Percentiles rank a stretch among this genome's conserved stretches.
phyloP scores from a whole-genome alignment of 2,888 invertebrate species.

The Podotricha telesiphe region DNA sequence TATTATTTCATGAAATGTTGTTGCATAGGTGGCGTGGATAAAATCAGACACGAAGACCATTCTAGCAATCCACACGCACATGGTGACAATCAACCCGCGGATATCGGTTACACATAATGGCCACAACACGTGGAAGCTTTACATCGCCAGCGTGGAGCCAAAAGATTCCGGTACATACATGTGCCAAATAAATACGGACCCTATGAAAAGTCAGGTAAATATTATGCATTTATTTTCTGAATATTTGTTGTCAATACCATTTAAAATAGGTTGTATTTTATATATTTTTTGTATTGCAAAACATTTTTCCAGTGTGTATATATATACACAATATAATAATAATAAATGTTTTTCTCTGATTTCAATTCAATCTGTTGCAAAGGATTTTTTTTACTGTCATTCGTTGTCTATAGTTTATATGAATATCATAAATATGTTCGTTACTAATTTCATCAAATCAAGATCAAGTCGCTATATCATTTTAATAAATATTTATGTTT shows the following conservation, averaged over 20 bases:
- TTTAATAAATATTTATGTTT: no score
- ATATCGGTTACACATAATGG: conserved; percentile 95
- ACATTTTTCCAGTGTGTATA: no score
- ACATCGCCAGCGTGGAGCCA: conserved; percentile 93
- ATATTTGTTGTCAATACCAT: neutral
- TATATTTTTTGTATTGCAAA: no score
- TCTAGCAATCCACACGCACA: conserved; percentile 93
- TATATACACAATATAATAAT: no score
- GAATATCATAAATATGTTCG: no score
- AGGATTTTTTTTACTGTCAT: no score
- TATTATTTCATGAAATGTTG: no score
- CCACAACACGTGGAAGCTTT: conserved; percentile 96
- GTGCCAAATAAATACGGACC: conserved; percentile 96
- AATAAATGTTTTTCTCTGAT: no score
- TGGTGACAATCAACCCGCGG: conserved; percentile 93
- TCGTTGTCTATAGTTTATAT: no score
- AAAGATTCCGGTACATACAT: conserved; percentile 96
- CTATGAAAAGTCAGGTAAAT: conserved; percentile 93
- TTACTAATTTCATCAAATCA: no score
- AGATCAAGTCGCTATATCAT: no score
- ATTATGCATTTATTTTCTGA: neutral
- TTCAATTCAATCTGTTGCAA: no score
- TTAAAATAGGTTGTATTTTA: neutral
- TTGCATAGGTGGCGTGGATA: conserved; percentile 93
- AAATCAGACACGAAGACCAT: conserved; percentile 95